A percentile compares a stretch with the other conserved stretches of the same genome.
These are phyloP conservation scores for Chrysolina americana DNA, from an alignment of 2,888 invertebrate species.

Conservation along the genomic window DNA sequence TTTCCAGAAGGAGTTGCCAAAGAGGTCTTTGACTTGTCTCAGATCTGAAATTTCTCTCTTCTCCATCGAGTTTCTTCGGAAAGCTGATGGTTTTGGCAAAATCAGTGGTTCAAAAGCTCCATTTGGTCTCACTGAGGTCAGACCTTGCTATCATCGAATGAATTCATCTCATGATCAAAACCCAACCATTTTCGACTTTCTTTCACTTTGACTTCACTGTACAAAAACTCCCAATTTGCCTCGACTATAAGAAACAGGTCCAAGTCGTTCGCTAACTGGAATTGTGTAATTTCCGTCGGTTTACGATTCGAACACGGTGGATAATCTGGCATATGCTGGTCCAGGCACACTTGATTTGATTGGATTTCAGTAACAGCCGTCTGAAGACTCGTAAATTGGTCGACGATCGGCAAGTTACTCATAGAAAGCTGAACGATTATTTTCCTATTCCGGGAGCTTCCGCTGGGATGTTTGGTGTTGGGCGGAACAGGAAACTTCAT, in stretches of 20 bases:
- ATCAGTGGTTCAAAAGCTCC: no score
- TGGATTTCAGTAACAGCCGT: slow-evolving; percentile 66
- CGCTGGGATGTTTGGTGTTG: slow-evolving; percentile 49
- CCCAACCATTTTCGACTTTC: slow-evolving; percentile 29
- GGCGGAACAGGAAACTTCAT: background rate
- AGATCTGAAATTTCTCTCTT: no score
- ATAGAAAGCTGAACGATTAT: slow-evolving; percentile 61
- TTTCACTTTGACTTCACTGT: background rate
- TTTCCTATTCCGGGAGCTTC: slow-evolving; percentile 55
- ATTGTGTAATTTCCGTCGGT: slow-evolving; percentile 67
- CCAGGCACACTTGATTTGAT: slow-evolving; percentile 67
- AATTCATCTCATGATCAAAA: no score
- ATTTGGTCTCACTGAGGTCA: no score
- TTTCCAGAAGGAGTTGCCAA: no score
- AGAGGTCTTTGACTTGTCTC: no score
- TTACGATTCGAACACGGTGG: slow-evolving; percentile 59
- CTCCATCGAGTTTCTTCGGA: no score
- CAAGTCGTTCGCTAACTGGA: slow-evolving; percentile 63
- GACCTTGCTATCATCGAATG: no score
- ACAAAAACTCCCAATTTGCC: background rate
- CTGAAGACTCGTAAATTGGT: slow-evolving; percentile 66
- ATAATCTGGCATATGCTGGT: slow-evolving; percentile 58
- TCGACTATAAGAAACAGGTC: slow-evolving; percentile 57
- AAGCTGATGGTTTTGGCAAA: no score
- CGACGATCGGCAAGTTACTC: slow-evolving; percentile 62